Evolutionary conservation across 2,888 invertebrate genomes (phyloP), one percentile per base, ranked within the genome.

Genomic region (Malthinus seriepunctatus): DNA sequence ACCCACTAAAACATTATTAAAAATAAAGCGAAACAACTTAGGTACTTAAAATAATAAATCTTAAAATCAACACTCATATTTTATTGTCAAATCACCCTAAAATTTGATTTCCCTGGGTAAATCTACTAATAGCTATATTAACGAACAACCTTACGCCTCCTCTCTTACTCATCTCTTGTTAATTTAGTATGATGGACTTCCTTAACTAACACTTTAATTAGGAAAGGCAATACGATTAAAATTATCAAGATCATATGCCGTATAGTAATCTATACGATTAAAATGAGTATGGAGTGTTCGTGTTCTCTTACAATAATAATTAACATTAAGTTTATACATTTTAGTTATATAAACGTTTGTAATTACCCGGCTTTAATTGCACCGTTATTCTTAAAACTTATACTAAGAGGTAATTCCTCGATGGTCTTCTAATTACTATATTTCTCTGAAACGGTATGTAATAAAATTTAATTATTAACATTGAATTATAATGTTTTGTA

Each of bases 141-240:
- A 59, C 53, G 54, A 55, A 51, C 46, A 47, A 45, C 54, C 23
- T 23, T 23, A 44, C 51, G 38, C 50, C 37, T 35, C 32, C 45
- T 37, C 33, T 58, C 46, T 48, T 44, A 38, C 61, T 47, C 53
- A 37, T 54, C 49, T 54, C 61, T 57, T 61, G 61, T 61, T 61
- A 61, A 61, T 61, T 57, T 54, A 53, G 56, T 46, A 50, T 61
- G 57, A 57, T 48, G 54, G 34, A 57, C 57, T 57, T 61, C 61
- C 61, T 61, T 61, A 61, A 61, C 56, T 50, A 49, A 49, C 37
- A 55, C 56, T 56, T 60, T 60, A 60, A 60, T 60, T 60, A 60
- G 60, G 46, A 46, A 52, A 49, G 56, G 56, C 49, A 54, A 61
- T 51, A 53, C 61, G 57, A 61, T 61, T 61, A 61, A 53, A 56